Conservation (phyloP, 2,113 vertebrate genomes). For the Platichthys stellatus region DNA sequence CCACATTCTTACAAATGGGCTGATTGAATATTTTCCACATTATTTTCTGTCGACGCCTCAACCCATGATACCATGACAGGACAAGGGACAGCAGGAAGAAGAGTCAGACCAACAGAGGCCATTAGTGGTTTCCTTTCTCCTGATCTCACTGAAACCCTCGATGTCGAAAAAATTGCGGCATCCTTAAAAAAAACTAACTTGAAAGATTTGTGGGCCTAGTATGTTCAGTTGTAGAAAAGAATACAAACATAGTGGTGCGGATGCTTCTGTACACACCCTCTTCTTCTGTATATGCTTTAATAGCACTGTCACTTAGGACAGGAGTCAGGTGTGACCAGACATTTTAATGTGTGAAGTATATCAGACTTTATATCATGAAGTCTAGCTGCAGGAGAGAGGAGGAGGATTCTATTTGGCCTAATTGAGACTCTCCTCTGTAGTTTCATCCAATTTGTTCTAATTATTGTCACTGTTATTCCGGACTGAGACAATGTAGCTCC, state of each 20-base stretch:
- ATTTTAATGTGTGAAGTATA: too few species aligned
- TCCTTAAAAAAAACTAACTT: neutral
- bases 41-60: neutral
- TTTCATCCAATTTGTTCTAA: slow-evolving; percentile 22
- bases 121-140: slow-evolving; percentile 8
- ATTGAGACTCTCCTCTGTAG: slow-evolving; percentile 11
- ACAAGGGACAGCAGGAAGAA: too few species aligned
- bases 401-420: neutral
- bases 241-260: neutral
- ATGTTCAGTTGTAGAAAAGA: neutral
- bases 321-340: too few species aligned
- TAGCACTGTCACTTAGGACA: too few species aligned
- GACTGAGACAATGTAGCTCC: neutral
- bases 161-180: too few species aligned
- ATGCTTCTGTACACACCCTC: too few species aligned
- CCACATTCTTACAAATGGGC: slow-evolving; percentile 7
- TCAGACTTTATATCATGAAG: slow-evolving; percentile 4
- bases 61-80: neutral
- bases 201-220: neutral
- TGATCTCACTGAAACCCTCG: neutral
- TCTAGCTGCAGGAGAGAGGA: neutral
- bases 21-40: slow-evolving; percentile 12
- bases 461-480: slow-evolving; percentile 20
- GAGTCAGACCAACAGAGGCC: neutral
- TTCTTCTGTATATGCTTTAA: too few species aligned